Conservation (phyloP, 2,797 vertebrate genomes). For the Enteromius anoplus region DNA sequence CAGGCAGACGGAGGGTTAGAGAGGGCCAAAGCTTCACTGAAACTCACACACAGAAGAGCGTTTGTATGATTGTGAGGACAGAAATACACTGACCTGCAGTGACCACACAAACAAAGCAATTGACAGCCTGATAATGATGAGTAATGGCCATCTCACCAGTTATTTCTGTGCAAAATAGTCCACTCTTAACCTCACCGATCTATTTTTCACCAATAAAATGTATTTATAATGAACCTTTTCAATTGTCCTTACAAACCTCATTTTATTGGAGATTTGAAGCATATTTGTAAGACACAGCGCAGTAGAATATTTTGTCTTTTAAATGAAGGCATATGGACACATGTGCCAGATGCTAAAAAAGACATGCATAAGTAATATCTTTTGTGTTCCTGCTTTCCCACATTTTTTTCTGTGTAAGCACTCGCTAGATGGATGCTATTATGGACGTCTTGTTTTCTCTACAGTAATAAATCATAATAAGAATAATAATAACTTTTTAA, state of each 20-base stretch:
- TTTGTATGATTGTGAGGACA: slow-evolving; percentile 67
- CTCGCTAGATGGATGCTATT: neutral
- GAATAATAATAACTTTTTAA: neutral
- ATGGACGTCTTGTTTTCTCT: too few species aligned
- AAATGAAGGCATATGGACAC: too few species aligned
- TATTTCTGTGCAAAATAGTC: neutral
- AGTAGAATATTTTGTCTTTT: too few species aligned
- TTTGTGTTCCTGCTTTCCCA: too few species aligned
- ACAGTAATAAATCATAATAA: neutral
- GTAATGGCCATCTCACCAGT: slow-evolving; percentile 28
- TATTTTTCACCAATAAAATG: neutral
- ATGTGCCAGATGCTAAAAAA: neutral
- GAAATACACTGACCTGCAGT: slow-evolving; percentile 71
- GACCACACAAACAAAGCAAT: slow-evolving; percentile 33
- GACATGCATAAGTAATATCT: too few species aligned
- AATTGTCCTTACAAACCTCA: neutral
- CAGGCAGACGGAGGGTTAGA: slow-evolving; percentile 22
- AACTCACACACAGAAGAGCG: slow-evolving; percentile 52
- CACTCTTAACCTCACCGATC: neutral
- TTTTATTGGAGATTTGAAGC: neutral
- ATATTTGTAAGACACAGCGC: neutral
- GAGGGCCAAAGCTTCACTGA: slow-evolving; percentile 5
- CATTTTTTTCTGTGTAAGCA: neutral
- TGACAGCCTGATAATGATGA: slow-evolving; percentile 44
- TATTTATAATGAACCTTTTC: neutral